phyloP scores from a whole-genome alignment of 2,797 vertebrate genomes.

The Peromyscus attwateri region DNA sequence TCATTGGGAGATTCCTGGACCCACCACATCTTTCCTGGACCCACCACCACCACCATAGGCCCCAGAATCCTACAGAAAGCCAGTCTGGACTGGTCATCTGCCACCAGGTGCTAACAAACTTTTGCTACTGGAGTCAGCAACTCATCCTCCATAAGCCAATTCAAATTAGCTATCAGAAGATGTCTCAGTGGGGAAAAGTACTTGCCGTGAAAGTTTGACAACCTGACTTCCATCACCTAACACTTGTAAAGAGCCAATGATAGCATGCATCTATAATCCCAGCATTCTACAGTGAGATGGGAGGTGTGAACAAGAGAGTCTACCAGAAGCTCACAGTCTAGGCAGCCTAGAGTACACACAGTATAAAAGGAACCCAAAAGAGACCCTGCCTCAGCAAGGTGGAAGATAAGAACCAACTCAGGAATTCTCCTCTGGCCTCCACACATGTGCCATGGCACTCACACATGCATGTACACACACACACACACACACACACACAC shows the following conservation, averaged over 20 bases:
- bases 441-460: not conserved
- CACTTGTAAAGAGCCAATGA: not conserved
- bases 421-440: not conserved
- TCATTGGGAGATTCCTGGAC: not conserved
- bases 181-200: not conserved
- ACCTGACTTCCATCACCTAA: not conserved
- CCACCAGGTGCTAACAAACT: slow-evolving; percentile 27
- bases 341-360: not conserved
- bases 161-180: not conserved
- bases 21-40: not conserved
- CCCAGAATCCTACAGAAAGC: not conserved
- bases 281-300: not conserved
- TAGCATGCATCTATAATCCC: not conserved
- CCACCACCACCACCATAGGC: not conserved
- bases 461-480: not conserved
- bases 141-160: not conserved
- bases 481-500: not conserved
- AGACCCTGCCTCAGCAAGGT: not conserved
- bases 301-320: not conserved
- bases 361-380: not conserved
- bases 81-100: not conserved
- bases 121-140: not conserved
- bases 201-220: not conserved
- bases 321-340: not conserved
- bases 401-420: not conserved